Percentiles rank a stretch among this genome's conserved stretches.
Conservation (phyloP, 2,113 vertebrate species). For the Osmerus eperlanus region DNA sequence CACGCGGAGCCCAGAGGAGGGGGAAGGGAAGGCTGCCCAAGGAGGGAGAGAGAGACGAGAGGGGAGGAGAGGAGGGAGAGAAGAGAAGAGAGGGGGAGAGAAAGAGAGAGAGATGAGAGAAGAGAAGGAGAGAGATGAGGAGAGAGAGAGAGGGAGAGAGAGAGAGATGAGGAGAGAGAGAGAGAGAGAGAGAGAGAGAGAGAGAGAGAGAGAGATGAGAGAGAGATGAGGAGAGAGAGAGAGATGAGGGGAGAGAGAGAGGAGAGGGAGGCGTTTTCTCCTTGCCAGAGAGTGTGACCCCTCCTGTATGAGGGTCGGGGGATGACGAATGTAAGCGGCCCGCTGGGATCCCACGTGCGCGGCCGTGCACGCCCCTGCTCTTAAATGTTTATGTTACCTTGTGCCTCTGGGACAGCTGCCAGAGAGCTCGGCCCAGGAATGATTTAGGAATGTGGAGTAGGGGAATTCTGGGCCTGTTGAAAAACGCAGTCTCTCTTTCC, state of each 20-base stretch:
- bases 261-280: neutral
- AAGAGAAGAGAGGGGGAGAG: too few relatives aligned
- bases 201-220: neutral
- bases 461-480: conserved; percentile 26
- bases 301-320: conserved; percentile 11
- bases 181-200: neutral
- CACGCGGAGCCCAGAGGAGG: neutral
- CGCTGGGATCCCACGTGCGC: conserved; percentile 10
- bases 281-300: conserved; percentile 14
- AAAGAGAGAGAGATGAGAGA: neutral
- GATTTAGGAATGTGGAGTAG: conserved; percentile 39
- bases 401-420: conserved; percentile 30
- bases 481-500: neutral
- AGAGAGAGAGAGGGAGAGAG: neutral
- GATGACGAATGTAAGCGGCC: conserved; percentile 22
- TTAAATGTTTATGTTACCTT: conserved; percentile 33
- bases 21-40: neutral
- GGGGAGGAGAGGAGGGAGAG: neutral
- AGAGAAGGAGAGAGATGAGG: neutral
- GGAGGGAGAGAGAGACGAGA: neutral
- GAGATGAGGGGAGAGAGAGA: neutral
- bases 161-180: too few relatives aligned
- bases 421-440: conserved; percentile 30
- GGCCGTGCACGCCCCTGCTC: conserved; percentile 8
- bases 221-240: too few relatives aligned